Conservation (phyloP, 2,888 invertebrate genomes). For the Hypselothyrea guttata region DNA sequence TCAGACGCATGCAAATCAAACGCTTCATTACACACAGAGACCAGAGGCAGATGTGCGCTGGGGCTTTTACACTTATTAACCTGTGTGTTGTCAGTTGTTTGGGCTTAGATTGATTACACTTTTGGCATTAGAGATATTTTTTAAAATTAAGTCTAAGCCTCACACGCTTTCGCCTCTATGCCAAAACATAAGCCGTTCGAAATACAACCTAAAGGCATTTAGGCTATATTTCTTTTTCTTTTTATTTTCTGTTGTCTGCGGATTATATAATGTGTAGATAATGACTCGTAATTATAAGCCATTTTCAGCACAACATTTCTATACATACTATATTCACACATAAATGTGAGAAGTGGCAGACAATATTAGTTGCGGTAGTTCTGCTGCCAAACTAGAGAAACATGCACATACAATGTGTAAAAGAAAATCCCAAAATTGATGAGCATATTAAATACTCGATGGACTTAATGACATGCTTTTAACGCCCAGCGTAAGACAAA, state of each 20-base stretch:
- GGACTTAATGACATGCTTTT: too few species aligned
- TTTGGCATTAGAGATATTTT: too few species aligned
- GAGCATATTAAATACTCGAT: too few species aligned
- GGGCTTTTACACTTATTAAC: slow-evolving; percentile 13
- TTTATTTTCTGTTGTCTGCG: too few species aligned
- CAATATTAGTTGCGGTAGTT: too few species aligned
- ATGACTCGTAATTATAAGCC: slow-evolving; percentile 55
- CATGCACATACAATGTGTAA: too few species aligned
- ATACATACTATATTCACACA: too few species aligned
- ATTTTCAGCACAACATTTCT: background rate
- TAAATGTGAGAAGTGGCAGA: too few species aligned
- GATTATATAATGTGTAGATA: too few species aligned
- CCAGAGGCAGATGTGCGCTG: background rate
- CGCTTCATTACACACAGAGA: slow-evolving; percentile 60
- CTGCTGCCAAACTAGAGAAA: too few species aligned
- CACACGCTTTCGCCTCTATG: slow-evolving; percentile 12
- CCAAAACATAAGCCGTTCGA: slow-evolving; percentile 14
- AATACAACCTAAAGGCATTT: slow-evolving; percentile 17
- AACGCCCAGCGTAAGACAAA: too few species aligned
- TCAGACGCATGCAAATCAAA: slow-evolving; percentile 54
- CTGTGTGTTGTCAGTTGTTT: slow-evolving; percentile 31
- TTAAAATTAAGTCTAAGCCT: background rate
- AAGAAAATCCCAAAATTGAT: too few species aligned
- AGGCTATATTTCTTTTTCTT: slow-evolving; percentile 13
- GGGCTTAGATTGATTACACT: slow-evolving; percentile 41